phyloP scores from a whole-genome alignment of 1,140 invertebrate species.

The Aphelinus certus region DNA sequence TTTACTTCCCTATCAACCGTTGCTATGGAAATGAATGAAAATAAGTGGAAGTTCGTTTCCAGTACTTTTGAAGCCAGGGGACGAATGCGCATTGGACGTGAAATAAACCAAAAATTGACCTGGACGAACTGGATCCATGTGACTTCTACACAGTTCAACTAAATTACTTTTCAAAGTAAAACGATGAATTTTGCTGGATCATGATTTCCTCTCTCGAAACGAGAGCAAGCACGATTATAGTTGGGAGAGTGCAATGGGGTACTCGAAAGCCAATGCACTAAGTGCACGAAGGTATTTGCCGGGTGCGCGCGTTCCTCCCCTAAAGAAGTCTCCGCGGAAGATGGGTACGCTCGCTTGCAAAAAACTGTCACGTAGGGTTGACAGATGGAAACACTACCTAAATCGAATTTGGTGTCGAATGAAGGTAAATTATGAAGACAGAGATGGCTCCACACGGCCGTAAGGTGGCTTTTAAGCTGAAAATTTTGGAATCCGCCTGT shows the following conservation, averaged over 20 bases:
- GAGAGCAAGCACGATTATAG: neutral
- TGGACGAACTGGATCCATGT: too few species aligned
- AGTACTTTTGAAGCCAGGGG: too few species aligned
- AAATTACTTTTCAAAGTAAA: too few species aligned
- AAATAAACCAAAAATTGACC: too few species aligned
- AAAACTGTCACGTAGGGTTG: constrained; percentile 29
- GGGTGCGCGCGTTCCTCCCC: neutral
- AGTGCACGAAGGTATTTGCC: neutral
- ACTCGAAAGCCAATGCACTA: constrained; percentile 7
- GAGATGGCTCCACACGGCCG: neutral
- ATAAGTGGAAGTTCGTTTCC: too few species aligned
- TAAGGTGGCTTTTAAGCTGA: neutral
- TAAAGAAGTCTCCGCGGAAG: constrained; percentile 13
- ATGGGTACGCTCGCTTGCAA: neutral
- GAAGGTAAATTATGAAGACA: constrained; percentile 26
- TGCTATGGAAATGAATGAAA: too few species aligned
- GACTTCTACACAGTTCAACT: too few species aligned
- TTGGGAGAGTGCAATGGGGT: neutral
- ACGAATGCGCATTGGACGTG: too few species aligned
- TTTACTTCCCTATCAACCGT: too few species aligned
- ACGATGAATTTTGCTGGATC: too few species aligned
- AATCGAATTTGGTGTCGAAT: constrained; percentile 29
- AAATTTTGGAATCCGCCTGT: constrained; percentile 1
- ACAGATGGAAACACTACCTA: constrained; percentile 25
- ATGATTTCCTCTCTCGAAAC: too few species aligned